Evolutionary conservation across 2,888 invertebrate genomes (phyloP).

Genomic region (Amphipoea oculea): DNA sequence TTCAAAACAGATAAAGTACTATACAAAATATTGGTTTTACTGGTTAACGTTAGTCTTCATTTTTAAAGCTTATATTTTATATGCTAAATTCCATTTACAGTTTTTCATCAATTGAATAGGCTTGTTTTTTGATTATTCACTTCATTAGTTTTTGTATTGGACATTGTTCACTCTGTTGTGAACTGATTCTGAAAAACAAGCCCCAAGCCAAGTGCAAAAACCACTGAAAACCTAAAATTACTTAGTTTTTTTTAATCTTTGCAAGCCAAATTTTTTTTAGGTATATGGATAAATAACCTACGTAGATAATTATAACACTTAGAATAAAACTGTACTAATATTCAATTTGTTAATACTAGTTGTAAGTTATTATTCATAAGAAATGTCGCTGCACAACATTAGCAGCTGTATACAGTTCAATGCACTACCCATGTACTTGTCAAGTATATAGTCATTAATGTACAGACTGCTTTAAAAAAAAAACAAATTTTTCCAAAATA

Average conservation of each 20-base stretch:
- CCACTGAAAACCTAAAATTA: neutral
- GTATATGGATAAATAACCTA: neutral
- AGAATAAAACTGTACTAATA: constrained; percentile 5
- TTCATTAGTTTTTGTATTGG: neutral
- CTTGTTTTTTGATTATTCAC: neutral
- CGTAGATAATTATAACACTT: neutral
- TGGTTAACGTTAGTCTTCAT: neutral
- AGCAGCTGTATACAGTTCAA: constrained; percentile 54
- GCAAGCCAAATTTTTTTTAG: neutral
- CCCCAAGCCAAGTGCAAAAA: too few relatives aligned
- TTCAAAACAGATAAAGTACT: neutral
- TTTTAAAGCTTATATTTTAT: neutral
- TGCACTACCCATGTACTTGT: constrained; percentile 21
- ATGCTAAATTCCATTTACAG: too few relatives aligned
- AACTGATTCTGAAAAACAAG: neutral
- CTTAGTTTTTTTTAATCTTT: neutral
- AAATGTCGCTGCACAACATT: constrained; percentile 14
- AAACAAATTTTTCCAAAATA: constrained; percentile 31
- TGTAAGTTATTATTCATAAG: constrained; percentile 35
- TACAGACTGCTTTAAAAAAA: neutral
- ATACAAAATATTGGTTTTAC: neutral
- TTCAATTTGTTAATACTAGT: constrained; percentile 21
- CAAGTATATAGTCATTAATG: constrained; percentile 14
- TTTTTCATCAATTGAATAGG: neutral
- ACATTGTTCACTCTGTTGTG: neutral